A percentile compares a stretch with the other conserved stretches of the same genome.
phyloP scores from a whole-genome alignment of 2,797 vertebrate genomes.

The Accipiter minullus region DNA sequence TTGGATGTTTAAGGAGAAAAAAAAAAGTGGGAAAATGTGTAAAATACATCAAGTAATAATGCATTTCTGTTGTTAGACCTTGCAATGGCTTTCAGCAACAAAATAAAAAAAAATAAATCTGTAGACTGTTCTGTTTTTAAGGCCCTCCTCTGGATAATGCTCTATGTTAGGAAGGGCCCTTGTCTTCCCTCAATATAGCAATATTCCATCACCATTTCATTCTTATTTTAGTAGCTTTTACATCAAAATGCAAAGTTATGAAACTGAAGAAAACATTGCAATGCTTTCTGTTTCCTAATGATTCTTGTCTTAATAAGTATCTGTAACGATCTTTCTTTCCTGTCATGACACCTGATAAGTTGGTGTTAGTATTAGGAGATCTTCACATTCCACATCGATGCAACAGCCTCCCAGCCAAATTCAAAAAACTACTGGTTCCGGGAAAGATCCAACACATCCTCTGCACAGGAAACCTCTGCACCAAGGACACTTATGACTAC shows the following conservation, averaged over 20 bases:
- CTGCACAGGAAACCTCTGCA: conserved; percentile 98
- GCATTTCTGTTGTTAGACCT: background rate
- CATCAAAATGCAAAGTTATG: background rate
- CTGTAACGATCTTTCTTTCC: background rate
- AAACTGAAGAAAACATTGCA: background rate
- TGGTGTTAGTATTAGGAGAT: conserved; percentile 98
- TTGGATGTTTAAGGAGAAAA: background rate
- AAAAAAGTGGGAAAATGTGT: background rate
- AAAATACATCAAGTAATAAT: background rate
- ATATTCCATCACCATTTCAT: background rate
- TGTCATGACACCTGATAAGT: conserved; percentile 71
- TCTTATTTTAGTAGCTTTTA: background rate
- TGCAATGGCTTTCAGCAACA: background rate
- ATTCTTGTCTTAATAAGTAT: background rate
- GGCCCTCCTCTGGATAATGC: background rate
- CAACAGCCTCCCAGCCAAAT: conserved; percentile 97
- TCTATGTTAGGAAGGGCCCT: background rate
- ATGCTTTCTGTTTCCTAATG: background rate
- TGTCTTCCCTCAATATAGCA: background rate
- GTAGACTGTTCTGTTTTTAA: background rate
- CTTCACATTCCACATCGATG: conserved; percentile 98
- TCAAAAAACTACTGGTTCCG: conserved; percentile 97
- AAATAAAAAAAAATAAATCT: background rate
- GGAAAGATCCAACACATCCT: conserved; percentile 99
- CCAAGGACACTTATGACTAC: conserved; percentile 99